Evolutionary conservation across 2,113 vertebrate species (phyloP).

Genomic region (Cottus gobio): DNA sequence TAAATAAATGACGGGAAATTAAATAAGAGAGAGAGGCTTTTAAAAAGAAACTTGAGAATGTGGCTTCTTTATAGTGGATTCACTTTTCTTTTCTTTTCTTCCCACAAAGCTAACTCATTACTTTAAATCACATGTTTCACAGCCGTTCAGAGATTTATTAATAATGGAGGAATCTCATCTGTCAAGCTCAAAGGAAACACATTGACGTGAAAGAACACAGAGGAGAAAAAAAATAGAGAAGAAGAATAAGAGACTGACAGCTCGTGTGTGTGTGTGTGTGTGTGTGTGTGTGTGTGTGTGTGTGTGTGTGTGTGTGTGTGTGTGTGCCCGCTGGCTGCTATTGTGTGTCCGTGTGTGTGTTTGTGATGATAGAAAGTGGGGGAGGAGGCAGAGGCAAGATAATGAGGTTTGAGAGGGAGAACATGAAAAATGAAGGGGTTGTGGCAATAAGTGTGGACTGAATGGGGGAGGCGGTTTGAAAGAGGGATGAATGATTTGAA

Average conservation of each 20-base stretch:
- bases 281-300: conserved; percentile 5
- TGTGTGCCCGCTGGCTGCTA: background rate
- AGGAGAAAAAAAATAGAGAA: background rate
- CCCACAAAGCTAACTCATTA: background rate
- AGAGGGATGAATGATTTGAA: conserved; percentile 27
- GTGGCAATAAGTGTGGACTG: conserved; percentile 18
- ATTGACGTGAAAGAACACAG: background rate
- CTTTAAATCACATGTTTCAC: background rate
- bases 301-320: background rate
- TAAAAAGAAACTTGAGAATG: too few species aligned
- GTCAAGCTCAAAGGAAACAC: conserved; percentile 9
- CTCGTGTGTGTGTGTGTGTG: background rate
- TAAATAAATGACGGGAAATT: background rate
- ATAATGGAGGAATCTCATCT: conserved; percentile 2
- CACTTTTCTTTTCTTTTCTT: background rate
- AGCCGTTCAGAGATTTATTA: background rate
- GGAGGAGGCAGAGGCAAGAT: conserved; percentile 29
- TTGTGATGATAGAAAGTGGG: conserved; percentile 25
- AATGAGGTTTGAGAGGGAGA: conserved; percentile 37
- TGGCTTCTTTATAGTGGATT: background rate
- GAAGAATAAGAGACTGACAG: background rate
- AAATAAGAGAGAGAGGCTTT: background rate
- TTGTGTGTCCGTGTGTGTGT: conserved; percentile 12
- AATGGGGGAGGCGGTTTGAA: conserved; percentile 21
- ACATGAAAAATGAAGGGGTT: conserved; percentile 38